Base-by-base conservation (phyloP, 2,888 invertebrate genomes). In the Himalopsyche japonica region DNA sequence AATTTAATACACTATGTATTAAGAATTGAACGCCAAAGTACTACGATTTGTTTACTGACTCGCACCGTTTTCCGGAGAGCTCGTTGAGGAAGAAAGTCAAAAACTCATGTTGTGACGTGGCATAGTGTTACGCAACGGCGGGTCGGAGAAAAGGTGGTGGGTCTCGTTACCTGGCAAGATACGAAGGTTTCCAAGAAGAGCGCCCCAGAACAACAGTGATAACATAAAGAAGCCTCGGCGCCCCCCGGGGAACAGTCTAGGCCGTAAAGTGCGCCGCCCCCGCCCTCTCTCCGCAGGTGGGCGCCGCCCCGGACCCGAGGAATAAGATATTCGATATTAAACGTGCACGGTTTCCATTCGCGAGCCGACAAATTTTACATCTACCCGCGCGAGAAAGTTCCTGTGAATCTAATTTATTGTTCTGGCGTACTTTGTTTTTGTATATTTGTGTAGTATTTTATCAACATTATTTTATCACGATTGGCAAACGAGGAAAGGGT, bases 161-260 rank as follows among this genome's bases (percentile, higher is more conserved):
- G 43, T 37, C 77, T 77, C 43, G 43, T 77, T 77, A 77, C 34
- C 77, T 48, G 32, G 70, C 34, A 37, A 32, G 49, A 64, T 37
- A 78, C 32, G 78, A 37, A 57, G 49, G 57, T 32, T 80, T 77
- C 32, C 76, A 18, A 82, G 79, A 76, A 32, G 48, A 82, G 70
- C 77, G 77, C 81, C 79, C 27, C 70, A 70, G 78, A 84, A 86
- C 84, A 86, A 86, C 82, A 83, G 86, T 82, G 86, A 86, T 86
- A 86, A 86, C 86, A 84, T 86, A 86, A 86, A 86, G 86, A 86
- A 86, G 82, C 82, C 79, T n/a, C 82, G 81, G 83, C 78, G 82
- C 81, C 84, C 85, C 85, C 83, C 80, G 81, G 85, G 85, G 83
- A 83, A 81, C 82, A 76, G 84, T 86, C 82, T 82, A 32, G 81